These are phyloP conservation scores for Orchesella cincta DNA, from an alignment of 1,140 invertebrate species.

Conservation along the genomic window DNA sequence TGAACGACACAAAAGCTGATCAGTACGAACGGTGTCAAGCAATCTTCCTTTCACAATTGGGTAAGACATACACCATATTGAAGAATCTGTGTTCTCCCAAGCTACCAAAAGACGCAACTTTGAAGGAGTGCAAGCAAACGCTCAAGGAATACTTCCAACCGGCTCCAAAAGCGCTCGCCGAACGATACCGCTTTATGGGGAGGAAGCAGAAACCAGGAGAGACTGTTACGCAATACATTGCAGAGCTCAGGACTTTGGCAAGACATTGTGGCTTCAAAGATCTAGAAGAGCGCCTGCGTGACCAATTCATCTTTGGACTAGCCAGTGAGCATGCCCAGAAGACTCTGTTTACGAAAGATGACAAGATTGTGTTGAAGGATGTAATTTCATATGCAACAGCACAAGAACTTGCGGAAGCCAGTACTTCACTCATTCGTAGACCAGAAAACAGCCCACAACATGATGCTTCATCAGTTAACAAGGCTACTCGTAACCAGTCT, in stretches of 20 bases:
- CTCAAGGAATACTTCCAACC: slow-evolving; percentile 24
- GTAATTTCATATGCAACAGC: neutral
- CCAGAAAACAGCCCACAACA: neutral
- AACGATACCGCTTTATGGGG: neutral
- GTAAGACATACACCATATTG: neutral
- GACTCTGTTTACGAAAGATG: neutral
- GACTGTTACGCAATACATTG: neutral
- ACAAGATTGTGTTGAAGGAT: neutral
- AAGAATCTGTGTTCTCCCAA: slow-evolving; percentile 15
- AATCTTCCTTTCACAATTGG: slow-evolving; percentile 23
- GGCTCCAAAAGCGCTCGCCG: neutral
- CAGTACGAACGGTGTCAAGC: neutral
- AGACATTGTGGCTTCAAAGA: neutral
- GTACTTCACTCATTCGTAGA: neutral
- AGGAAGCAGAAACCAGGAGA: slow-evolving; percentile 3
- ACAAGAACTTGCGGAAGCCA: neutral
- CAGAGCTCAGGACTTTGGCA: neutral
- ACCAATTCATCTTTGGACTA: slow-evolving; percentile 15
- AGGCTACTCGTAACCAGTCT: neutral
- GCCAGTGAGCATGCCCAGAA: neutral
- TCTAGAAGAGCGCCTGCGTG: neutral
- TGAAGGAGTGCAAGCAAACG: neutral
- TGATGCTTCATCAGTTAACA: too few relatives aligned
- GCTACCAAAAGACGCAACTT: neutral
- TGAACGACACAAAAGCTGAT: neutral